phyloP scores from a whole-genome alignment of 2,797 vertebrate species.

The Aulostomus chinensis region DNA sequence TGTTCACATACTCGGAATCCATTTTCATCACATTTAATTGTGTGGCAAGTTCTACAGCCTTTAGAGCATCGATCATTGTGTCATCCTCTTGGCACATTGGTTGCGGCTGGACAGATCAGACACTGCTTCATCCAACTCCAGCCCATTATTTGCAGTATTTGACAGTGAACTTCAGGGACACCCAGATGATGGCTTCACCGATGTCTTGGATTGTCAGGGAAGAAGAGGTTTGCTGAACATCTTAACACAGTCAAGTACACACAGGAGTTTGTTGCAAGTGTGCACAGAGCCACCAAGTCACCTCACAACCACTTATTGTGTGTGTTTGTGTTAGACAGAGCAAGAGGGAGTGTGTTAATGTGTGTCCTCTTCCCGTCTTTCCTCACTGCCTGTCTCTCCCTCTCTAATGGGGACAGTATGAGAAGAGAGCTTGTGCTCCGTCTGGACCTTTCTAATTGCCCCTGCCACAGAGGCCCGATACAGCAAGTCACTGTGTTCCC shows the following conservation, averaged over 20 bases:
- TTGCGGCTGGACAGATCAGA: constrained; percentile 3
- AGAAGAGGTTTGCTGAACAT: constrained; percentile 9
- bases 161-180: constrained; percentile 20
- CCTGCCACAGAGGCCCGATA: constrained; percentile 78
- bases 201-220: not conserved
- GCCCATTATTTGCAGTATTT: constrained; percentile 30
- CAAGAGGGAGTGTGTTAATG: constrained; percentile 20
- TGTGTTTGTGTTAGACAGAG: constrained; percentile 7
- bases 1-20: constrained; percentile 36
- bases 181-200: constrained; percentile 3
- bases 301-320: constrained; percentile 16
- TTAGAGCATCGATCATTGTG: constrained; percentile 44
- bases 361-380: constrained; percentile 54
- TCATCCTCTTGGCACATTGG: constrained; percentile 40
- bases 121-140: constrained; percentile 19
- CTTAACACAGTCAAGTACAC: constrained; percentile 7
- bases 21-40: constrained; percentile 52
- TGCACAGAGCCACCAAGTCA: constrained; percentile 20
- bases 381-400: constrained; percentile 57
- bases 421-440: constrained; percentile 81
- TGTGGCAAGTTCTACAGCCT: constrained; percentile 24
- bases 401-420: constrained; percentile 80
- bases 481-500: constrained; percentile 85
- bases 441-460: constrained; percentile 83
- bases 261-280: not conserved